Evolutionary conservation across 2,113 vertebrate genomes (phyloP), one percentile per base, ranked within the genome.

Genomic region (Cebus imitator): DNA sequence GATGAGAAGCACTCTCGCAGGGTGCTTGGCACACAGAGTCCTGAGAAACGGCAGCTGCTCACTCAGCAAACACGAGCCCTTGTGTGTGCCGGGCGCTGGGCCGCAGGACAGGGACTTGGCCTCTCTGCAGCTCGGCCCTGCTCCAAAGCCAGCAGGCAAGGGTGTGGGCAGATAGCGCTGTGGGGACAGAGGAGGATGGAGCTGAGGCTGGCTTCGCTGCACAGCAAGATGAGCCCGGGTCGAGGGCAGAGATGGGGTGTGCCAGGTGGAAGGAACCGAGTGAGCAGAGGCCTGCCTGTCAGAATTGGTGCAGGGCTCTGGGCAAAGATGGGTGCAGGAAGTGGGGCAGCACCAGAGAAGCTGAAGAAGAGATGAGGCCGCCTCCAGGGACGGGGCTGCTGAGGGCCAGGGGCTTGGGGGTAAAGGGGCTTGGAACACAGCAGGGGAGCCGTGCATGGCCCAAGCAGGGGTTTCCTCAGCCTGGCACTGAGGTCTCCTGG

Each of bases 291-390:
- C 64, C 64, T 4, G 27, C 35, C 37, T 0, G 35, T 79, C 57
- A 76, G 64, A 95, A 78, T 37, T 52, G 48, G 92, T 95, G 52
- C 45, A 64, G 70, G 8, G 32, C 92, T 95, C 32, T 97, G 96
- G 93, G 91, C 10, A 30, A 61, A 80, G 64, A 32, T 2, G 27
- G 0, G 7, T 50, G 37, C 0, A n/a, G 48, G 73, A 87, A 81
- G 2, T 16, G 32, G 52, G 23, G 40, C 25, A 27, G 73, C 32
- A 50, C 14, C 37, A 48, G 52, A 35, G 91, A 0, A 50, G 78
- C 27, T 14, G 1, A 6, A 30, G 81, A 27, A 21, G 50, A 80
- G 48, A 14, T 0, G n/a, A 70, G 11, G 57, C 20, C 9, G 13
- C 35, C 11, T 20, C 6, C 0, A 14, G 50, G 23, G 57, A 20